Base-by-base conservation (phyloP, 2,797 vertebrate genomes). In the Denticeps clupeoides region DNA sequence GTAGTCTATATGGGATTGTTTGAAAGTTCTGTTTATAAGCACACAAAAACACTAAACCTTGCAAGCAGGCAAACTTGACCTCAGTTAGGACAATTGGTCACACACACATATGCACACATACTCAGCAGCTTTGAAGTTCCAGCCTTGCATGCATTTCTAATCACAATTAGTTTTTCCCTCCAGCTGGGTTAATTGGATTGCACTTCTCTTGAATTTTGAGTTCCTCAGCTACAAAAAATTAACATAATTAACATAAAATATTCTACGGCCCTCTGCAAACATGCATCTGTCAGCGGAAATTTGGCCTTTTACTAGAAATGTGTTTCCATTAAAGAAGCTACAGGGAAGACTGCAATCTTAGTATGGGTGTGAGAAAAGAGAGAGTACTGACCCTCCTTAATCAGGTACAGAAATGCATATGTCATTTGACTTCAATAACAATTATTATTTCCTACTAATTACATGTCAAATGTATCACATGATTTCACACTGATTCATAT, bases 151-250 rank as follows among this genome's bases (percentile, higher is more conserved):
- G n/a, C n/a, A n/a, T n/a, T n/a, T n/a, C n/a, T n/a, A n/a, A n/a
- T n/a, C n/a, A n/a, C n/a, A n/a, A n/a, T n/a, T n/a, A 58, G 48
- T 48, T 41, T 25, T 35, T 56, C 51, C 19, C 13, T 64, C 58
- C 68, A 53, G 46, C 58, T 57, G 60, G 51, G 63, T 70, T 74
- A 80, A 81, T 76, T 78, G 72, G 72, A 82, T 75, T 77, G 68
- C 60, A 71, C 70, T 65, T 51, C 70, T 62, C 67, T 70, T 60
- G 69, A 67, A 67, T 74, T 67, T 78, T 37, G 45, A 72, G 68
- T 72, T 74, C 64, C 66, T 78, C 63, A 73, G 71, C 72, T 75
- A 70, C 78, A 77, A 71, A 75, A n/a, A 75, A 80, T 77, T 74
- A 71, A 69, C 65, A 79, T 73, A 71, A 77, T 81, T 75, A 81